Base-by-base conservation (phyloP, 2,797 vertebrate genomes). In the Gephyroberyx darwinii region DNA sequence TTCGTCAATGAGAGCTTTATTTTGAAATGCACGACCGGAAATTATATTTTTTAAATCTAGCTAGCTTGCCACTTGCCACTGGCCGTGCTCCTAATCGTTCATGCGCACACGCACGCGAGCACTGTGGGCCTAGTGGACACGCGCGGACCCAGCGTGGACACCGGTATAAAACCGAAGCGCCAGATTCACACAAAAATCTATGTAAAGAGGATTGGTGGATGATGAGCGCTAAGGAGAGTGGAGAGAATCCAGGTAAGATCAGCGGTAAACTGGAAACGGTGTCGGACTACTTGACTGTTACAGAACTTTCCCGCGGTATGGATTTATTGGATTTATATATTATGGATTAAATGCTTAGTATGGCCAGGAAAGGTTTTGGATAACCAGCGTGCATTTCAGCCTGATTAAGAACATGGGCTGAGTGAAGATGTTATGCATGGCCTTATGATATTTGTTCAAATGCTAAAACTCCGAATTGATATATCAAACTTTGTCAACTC, bases 101-200 rank as follows among this genome's bases (percentile, higher is more conserved):
- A 58, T 39, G 58, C n/a, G 14, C 75, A 33, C 77, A 59, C 47
- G 81, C 76, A 67, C 79, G 78, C 67, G 66, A 8, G 71, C 61
- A 77, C 61, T 59, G 52, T 57, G 20, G 0, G 8, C 37, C 20
- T 71, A 71, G 48, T 71, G 63, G 62, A 65, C 41, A 64, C 43
- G 53, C 68, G 55, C 54, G 12, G 6, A 16, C 35, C 56, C 64
- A 47, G 63, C 78, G 80, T 81, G 87, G 86, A 78, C 74, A 78
- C 72, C 65, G 59, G 71, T 92, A 92, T 92, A 91, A 90, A 92
- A 89, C 60, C 0, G 82, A 75, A 61, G 75, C 64, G 85, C 71
- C 86, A 89, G 81, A 60, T 85, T 76, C 60, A 74, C 59, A 89
- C 83, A 65, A 86, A 89, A 85, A 77, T 89, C 63, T 73, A 66